phyloP scores from a whole-genome alignment of 2,113 vertebrate genomes.

The Zosterops lateralis region DNA sequence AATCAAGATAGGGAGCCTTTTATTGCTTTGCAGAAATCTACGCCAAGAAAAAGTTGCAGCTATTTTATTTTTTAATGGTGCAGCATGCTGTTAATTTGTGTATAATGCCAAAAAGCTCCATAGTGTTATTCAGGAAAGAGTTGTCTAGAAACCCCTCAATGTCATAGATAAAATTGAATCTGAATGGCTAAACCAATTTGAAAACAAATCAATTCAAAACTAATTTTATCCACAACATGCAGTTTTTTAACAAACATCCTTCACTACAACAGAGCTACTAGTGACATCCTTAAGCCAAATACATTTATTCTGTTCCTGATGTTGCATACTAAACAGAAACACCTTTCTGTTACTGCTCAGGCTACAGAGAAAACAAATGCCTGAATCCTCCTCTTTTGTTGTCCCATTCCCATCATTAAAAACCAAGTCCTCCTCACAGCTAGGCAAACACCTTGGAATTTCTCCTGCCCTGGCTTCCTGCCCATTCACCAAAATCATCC shows the following conservation, averaged over 20 bases:
- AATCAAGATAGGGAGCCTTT: slow-evolving; percentile 34
- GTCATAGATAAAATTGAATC: slow-evolving; percentile 23
- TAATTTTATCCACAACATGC: slow-evolving; percentile 1
- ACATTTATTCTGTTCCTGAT: background rate
- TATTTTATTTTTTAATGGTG: slow-evolving; percentile 28
- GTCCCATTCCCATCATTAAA: background rate
- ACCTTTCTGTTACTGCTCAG: background rate
- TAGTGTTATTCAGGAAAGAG: background rate
- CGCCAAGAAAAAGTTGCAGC: slow-evolving; percentile 24
- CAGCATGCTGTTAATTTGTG: slow-evolving; percentile 27
- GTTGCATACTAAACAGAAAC: background rate
- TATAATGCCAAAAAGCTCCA: background rate
- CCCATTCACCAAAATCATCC: background rate
- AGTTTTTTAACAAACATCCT: background rate
- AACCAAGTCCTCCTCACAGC: background rate
- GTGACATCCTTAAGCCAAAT: background rate
- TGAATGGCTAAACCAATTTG: slow-evolving; percentile 24
- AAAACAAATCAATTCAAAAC: slow-evolving; percentile 32
- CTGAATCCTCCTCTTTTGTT: background rate
- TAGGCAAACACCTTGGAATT: background rate
- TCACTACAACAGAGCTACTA: background rate
- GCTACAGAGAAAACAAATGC: background rate
- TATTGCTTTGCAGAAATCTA: slow-evolving; percentile 11
- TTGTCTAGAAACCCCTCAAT: slow-evolving; percentile 1
- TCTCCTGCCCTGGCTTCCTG: background rate